Evolutionary conservation across 2,888 invertebrate genomes (phyloP).

Genomic region (Odontomyia ornata): DNA sequence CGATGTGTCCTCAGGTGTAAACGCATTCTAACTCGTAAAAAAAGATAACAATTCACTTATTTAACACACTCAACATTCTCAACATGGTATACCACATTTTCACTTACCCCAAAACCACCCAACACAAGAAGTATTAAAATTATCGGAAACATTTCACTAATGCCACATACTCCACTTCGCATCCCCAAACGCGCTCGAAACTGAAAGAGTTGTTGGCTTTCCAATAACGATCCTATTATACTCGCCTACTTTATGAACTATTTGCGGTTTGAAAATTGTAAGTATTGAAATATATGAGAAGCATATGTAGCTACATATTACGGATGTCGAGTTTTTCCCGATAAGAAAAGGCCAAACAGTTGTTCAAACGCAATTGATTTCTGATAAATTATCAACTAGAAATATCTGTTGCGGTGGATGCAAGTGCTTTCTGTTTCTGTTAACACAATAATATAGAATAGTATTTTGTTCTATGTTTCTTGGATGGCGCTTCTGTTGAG

Average conservation of each 20-base stretch:
- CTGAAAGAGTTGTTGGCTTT: neutral
- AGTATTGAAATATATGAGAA: too few species aligned
- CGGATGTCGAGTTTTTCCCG: neutral
- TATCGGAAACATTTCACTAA: neutral
- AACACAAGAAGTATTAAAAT: neutral
- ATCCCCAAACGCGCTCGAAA: neutral
- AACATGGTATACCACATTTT: neutral
- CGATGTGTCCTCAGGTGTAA: constrained; percentile 52
- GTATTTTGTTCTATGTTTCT: too few species aligned
- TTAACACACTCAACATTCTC: neutral
- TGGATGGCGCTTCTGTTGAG: too few species aligned
- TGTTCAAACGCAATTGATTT: constrained; percentile 3
- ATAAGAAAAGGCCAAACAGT: neutral
- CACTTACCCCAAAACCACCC: neutral
- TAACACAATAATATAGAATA: too few species aligned
- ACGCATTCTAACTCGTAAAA: constrained; percentile 1
- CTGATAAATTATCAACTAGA: neutral
- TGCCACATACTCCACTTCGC: neutral
- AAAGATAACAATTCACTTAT: neutral
- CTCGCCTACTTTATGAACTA: neutral
- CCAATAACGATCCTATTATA: neutral
- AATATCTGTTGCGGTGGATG: too few species aligned
- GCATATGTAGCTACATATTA: neutral
- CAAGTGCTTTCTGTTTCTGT: too few species aligned
- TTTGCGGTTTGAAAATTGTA: neutral